Conservation (phyloP, 2,797 vertebrate species). For the Acanthornis magna region DNA sequence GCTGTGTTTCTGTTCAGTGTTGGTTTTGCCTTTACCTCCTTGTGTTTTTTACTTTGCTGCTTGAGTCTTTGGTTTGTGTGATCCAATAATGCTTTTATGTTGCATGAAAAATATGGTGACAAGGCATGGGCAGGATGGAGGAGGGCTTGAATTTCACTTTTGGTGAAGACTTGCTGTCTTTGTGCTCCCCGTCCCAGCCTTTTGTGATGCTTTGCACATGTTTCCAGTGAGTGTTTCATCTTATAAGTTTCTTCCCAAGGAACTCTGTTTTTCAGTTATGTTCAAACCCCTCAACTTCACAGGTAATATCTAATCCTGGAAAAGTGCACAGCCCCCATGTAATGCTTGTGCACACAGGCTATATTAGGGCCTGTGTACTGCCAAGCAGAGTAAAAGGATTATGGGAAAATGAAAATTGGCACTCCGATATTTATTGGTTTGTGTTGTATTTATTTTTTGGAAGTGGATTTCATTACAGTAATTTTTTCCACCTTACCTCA, state of each 20-base stretch:
- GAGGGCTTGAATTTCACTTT: not conserved
- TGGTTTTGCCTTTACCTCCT: not conserved
- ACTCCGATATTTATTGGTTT: not conserved
- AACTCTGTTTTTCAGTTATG: not conserved
- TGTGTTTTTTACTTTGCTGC: not conserved
- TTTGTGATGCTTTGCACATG: not conserved
- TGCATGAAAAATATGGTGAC: not conserved
- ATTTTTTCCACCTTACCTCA: not conserved
- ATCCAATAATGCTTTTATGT: not conserved
- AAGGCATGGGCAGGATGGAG: not conserved
- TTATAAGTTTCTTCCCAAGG: not conserved
- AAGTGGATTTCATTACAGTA: not conserved
- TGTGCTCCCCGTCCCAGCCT: not conserved
- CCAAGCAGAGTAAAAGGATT: not conserved
- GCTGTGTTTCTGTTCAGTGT: not conserved
- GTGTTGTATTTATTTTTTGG: not conserved
- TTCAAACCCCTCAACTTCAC: not conserved
- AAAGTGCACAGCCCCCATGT: not conserved
- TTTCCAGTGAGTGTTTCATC: not conserved
- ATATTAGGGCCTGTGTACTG: not conserved
- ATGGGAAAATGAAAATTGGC: not conserved
- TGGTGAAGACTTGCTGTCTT: not conserved
- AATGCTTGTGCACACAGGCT: not conserved
- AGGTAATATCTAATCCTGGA: not conserved
- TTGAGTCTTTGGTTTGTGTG: not conserved